Base-by-base conservation (phyloP, 1,140 invertebrate species). In the Drosophila micromelanica region DNA sequence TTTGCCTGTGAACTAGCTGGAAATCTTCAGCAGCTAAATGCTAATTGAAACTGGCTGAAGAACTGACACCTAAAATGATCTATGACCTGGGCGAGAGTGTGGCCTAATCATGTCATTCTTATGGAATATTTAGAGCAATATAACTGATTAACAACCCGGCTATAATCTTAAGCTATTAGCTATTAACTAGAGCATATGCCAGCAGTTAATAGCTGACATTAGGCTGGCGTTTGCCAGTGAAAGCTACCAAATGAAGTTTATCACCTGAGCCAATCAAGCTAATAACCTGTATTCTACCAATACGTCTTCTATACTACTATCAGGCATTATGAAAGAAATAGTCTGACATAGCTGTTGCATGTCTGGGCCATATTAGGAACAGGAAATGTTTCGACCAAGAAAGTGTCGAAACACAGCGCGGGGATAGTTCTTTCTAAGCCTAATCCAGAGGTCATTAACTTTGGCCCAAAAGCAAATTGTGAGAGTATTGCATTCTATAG, bases 371-470 rank as follows among this genome's bases (percentile, higher is more conserved):
- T 48, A 86, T 86, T 86, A 86, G 71, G 46, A 57, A 82, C 75
- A 87, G 82, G 82, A 86, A 89, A 86, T 89, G 81, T 73, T 51
- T 77, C 35, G 37, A 51, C 59, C 65, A 74, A 71, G 75, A 86
- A 86, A 89, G 82, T 86, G 82, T 87, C 63, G 80, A 67, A 20
- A 57, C 40, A 49, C 20, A 37, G 15, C 32, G 30, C 5, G 42
- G 9, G 51, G 37, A 42, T 27, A 32, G 38, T 23, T 46, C 15
- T 17, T 54, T 54, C 55, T 68, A 60, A 54, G 37, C 9, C 69
- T 15, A 46, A 42, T 40, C 61, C 49, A 81, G 46, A 78, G 82
- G 77, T 86, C 84, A 70, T 89, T 89, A 81, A 70, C 76, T 65
- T 40, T 55, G 32, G 57, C 12, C 35, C 11, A 48, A 12, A n/a